Percentiles rank a stretch among this genome's conserved stretches.
These are phyloP conservation scores for Anabas testudineus DNA, from an alignment of 2,797 vertebrate species.

Conservation along the genomic window DNA sequence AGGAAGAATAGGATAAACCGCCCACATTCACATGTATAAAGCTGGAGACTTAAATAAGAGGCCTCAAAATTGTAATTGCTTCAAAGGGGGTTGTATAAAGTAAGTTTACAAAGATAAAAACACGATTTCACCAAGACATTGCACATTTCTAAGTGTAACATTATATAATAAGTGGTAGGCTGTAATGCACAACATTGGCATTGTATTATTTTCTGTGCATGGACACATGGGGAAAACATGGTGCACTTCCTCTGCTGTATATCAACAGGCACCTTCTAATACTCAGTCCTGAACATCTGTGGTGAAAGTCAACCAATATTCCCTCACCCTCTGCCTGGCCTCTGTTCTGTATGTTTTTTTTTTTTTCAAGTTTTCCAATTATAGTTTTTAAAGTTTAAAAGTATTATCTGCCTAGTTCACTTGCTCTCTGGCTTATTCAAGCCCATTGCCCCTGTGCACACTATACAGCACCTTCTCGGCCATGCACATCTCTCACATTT, in stretches of 20 bases:
- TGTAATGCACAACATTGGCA: no score
- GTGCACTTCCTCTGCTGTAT: conserved; percentile 20
- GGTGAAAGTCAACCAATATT: conserved; percentile 44
- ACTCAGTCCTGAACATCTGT: background rate
- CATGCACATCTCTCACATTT: conserved; percentile 56
- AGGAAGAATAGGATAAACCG: no score
- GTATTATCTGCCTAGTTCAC: conserved; percentile 72
- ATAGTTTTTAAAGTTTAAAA: conserved; percentile 72
- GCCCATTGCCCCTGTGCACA: conserved; percentile 45
- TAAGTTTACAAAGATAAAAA: no score
- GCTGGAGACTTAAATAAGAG: no score
- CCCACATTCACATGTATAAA: no score
- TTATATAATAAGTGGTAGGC: no score
- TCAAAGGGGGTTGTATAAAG: no score
- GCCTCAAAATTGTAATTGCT: no score
- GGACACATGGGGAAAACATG: background rate
- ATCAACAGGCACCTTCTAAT: conserved; percentile 29
- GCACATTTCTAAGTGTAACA: no score
- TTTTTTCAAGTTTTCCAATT: conserved; percentile 72
- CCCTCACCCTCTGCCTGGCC: conserved; percentile 43
- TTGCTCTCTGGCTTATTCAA: conserved; percentile 64
- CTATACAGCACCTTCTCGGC: conserved; percentile 28
- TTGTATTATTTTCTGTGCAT: background rate
- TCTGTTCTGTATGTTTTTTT: conserved; percentile 24
- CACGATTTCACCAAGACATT: no score